Percentiles rank a stretch among this genome's conserved stretches.
Conservation (phyloP, 2,888 invertebrate genomes). For the Unio pictorum region DNA sequence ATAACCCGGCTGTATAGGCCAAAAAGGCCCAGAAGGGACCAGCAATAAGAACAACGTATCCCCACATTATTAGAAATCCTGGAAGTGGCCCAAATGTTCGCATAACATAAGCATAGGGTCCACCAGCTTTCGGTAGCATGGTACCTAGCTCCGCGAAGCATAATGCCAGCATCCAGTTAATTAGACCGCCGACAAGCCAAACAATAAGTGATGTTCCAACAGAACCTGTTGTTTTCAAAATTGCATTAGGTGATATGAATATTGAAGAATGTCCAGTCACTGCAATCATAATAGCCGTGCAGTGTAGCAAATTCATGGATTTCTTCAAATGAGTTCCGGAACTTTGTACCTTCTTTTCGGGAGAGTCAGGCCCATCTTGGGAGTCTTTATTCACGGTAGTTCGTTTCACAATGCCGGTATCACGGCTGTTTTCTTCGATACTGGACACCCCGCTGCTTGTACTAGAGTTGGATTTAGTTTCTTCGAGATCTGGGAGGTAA, state of each 20-base stretch:
- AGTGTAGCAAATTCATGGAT: slow-evolving; percentile 54
- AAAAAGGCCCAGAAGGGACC: slow-evolving; percentile 72
- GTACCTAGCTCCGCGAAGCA: slow-evolving; percentile 87
- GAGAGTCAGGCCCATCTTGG: no score
- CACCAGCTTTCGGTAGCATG: slow-evolving; percentile 84
- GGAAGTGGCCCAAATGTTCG: slow-evolving; percentile 73
- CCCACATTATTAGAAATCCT: slow-evolving; percentile 76
- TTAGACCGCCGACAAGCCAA: slow-evolving; percentile 94
- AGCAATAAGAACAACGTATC: slow-evolving; percentile 58
- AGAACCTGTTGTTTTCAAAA: slow-evolving; percentile 87
- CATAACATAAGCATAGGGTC: slow-evolving; percentile 81
- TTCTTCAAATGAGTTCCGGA: slow-evolving; percentile 41
- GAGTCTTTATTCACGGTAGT: no score
- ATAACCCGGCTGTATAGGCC: slow-evolving; percentile 71
- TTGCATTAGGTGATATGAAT: slow-evolving; percentile 97
- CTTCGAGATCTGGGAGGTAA: no score
- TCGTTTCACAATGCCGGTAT: no score
- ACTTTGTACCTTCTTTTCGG: no score
- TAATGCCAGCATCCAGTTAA: slow-evolving; percentile 75
- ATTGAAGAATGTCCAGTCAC: slow-evolving; percentile 74
- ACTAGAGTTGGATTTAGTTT: no score
- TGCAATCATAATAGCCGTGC: slow-evolving; percentile 57
- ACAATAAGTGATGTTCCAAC: slow-evolving; percentile 95
- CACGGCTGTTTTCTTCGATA: no score
- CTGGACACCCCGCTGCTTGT: no score